Percentiles rank a stretch among this genome's conserved stretches.
Conservation (phyloP, 2,888 invertebrate species). For the Oxyscelio sp. region DNA sequence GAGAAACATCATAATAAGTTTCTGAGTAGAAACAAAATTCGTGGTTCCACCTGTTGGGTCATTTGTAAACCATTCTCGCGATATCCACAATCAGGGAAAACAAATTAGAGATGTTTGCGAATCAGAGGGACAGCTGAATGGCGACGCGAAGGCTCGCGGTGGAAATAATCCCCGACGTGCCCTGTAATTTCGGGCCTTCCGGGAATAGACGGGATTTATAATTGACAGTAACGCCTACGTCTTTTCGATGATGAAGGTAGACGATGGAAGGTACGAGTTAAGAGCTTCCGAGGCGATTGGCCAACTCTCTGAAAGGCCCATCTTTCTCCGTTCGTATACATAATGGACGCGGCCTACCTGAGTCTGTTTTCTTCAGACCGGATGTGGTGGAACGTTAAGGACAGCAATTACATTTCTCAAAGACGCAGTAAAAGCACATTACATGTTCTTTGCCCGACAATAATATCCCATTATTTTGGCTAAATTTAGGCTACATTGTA, state of each 20-base stretch:
- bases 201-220: constrained; percentile 83
- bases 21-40: constrained; percentile 16
- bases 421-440: constrained; percentile 77
- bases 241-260: constrained; percentile 75
- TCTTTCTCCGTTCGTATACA: constrained; percentile 69
- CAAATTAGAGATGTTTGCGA: constrained; percentile 55
- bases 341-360: constrained; percentile 76
- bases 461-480: constrained; percentile 53
- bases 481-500: constrained; percentile 48
- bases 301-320: constrained; percentile 64
- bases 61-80: constrained; percentile 39
- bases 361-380: constrained; percentile 75
- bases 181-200: constrained; percentile 84
- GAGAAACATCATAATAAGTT: constrained; percentile 1
- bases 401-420: constrained; percentile 80
- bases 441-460: constrained; percentile 54
- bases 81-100: constrained; percentile 64
- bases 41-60: constrained; percentile 42
- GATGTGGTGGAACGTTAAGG: constrained; percentile 81
- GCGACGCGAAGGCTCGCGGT: constrained; percentile 63
- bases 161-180: constrained; percentile 71
- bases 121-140: constrained; percentile 43
- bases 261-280: constrained; percentile 72
- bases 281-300: constrained; percentile 75
- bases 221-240: constrained; percentile 84